Percentiles rank a stretch among this genome's conserved stretches.
These are phyloP conservation scores for Drosophila hydei DNA, from an alignment of 1,140 invertebrate species.

Conservation along the genomic window DNA sequence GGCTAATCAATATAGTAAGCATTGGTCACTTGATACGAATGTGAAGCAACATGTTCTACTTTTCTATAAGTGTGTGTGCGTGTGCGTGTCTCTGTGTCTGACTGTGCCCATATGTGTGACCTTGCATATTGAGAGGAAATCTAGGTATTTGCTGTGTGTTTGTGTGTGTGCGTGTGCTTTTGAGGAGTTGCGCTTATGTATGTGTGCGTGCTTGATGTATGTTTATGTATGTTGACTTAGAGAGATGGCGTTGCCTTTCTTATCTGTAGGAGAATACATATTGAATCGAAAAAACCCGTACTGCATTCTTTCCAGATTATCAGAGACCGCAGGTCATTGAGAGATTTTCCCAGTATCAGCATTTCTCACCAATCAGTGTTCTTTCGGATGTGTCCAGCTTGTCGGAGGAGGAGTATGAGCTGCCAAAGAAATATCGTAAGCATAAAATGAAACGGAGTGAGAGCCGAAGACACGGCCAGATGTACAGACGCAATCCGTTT, in stretches of 20 bases:
- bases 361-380: constrained; percentile 37
- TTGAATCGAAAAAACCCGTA: constrained; percentile 11
- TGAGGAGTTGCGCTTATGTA: neutral
- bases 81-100: neutral
- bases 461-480: neutral
- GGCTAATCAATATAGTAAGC: constrained; percentile 74
- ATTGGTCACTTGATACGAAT: neutral
- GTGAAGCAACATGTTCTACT: constrained; percentile 31
- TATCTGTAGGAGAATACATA: neutral
- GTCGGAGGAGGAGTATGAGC: constrained; percentile 52
- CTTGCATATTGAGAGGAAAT: too few species aligned
- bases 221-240: neutral
- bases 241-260: constrained; percentile 8
- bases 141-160: neutral
- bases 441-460: constrained; percentile 43
- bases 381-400: constrained; percentile 66
- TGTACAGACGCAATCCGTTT: constrained; percentile 22
- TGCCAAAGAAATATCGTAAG: constrained; percentile 41
- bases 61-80: constrained; percentile 1
- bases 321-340: constrained; percentile 21
- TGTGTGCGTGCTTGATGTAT: too few species aligned
- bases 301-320: constrained; percentile 47
- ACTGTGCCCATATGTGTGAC: constrained; percentile 14
- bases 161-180: neutral
- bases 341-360: constrained; percentile 11